A percentile compares a stretch with the other conserved stretches of the same genome.
Evolutionary conservation across 2,888 invertebrate species (phyloP).

Genomic region (Lottia scabra): DNA sequence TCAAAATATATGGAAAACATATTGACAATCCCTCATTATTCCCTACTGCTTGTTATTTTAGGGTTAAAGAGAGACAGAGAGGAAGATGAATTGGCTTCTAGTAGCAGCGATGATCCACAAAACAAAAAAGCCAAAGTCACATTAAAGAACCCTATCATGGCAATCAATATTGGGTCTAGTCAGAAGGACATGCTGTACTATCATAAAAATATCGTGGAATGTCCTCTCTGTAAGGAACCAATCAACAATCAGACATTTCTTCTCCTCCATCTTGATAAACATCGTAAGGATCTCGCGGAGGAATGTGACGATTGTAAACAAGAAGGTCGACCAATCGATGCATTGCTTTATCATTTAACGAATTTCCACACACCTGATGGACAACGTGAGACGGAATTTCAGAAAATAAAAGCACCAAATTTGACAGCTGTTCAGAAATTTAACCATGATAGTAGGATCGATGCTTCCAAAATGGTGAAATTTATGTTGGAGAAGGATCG

Average conservation of each 20-base stretch:
- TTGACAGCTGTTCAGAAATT: background rate
- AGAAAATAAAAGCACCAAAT: background rate
- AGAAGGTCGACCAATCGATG: background rate
- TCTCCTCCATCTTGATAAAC: background rate
- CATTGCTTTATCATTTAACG: background rate
- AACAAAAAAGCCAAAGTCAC: background rate
- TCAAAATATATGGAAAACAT: no score
- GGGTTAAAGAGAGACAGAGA: conserved; percentile 5
- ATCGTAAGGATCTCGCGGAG: background rate
- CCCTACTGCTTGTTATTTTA: conserved; percentile 1
- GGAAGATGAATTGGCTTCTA: conserved; percentile 5
- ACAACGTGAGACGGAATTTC: background rate
- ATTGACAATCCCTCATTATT: conserved; percentile 19
- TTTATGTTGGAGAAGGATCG: background rate
- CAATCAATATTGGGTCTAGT: background rate
- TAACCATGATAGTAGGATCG: background rate
- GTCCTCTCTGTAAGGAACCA: background rate
- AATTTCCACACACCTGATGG: background rate
- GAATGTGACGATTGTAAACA: background rate
- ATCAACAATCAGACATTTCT: background rate
- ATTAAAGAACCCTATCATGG: background rate
- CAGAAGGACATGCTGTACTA: background rate
- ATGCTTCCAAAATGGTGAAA: background rate
- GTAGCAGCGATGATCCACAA: conserved; percentile 16
- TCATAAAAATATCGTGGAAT: background rate